Percentiles rank a stretch among this genome's conserved stretches.
Evolutionary conservation across 2,797 vertebrate species (phyloP).

Genomic region (Uromys caudimaculatus): DNA sequence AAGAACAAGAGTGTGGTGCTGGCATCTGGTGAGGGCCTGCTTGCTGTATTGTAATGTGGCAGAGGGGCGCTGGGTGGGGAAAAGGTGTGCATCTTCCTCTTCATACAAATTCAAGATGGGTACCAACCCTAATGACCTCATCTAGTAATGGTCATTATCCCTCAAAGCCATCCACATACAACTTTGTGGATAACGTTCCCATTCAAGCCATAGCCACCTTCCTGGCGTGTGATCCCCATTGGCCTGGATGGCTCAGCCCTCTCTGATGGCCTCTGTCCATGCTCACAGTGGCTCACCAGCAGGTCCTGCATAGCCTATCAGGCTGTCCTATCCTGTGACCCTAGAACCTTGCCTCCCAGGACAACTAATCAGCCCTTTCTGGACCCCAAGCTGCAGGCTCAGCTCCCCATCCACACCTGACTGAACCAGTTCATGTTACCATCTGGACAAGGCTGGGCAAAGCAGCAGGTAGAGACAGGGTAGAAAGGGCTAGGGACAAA

Average conservation of each 20-base stretch:
- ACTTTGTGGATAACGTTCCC: background rate
- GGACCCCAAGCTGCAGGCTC: background rate
- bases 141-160: background rate
- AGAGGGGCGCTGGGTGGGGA: background rate
- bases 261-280: background rate
- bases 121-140: background rate
- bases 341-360: background rate
- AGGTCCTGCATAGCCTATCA: too few species aligned
- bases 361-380: background rate
- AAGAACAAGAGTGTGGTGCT: background rate
- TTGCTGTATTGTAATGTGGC: background rate
- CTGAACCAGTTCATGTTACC: background rate
- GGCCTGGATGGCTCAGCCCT: background rate
- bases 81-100: background rate
- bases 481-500: background rate
- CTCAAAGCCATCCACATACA: background rate
- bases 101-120: background rate
- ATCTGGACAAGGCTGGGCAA: background rate
- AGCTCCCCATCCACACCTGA: background rate
- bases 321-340: background rate
- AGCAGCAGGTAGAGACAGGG: background rate
- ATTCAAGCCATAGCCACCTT: background rate
- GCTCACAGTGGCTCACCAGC: background rate
- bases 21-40: background rate
- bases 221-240: background rate